phyloP scores from a whole-genome alignment of 2,888 invertebrate species.

The Empis livida region DNA sequence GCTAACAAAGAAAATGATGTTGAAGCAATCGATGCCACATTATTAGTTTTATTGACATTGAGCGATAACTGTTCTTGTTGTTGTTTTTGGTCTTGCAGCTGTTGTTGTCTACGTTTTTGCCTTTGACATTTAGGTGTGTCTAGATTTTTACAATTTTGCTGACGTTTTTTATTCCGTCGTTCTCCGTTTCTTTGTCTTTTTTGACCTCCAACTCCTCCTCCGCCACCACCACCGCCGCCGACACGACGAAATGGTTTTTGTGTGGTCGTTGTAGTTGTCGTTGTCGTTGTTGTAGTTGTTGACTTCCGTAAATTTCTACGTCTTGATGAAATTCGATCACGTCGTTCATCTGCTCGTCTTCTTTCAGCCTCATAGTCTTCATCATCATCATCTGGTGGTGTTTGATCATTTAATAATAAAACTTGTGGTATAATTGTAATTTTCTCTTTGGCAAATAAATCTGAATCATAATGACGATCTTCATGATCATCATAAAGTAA shows the following conservation, averaged over 20 bases:
- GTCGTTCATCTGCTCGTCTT: conserved; percentile 9
- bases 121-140: conserved; percentile 30
- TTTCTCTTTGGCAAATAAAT: conserved; percentile 18
- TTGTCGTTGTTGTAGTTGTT: conserved; percentile 12
- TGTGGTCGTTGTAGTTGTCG: conserved; percentile 15
- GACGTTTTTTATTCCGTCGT: conserved; percentile 20
- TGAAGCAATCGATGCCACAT: background rate
- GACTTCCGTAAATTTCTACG: conserved; percentile 13
- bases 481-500: conserved; percentile 19
- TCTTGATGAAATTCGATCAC: conserved; percentile 6
- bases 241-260: conserved; percentile 17
- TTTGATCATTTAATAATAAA: conserved; percentile 29
- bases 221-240: conserved; percentile 6
- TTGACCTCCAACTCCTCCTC: conserved; percentile 3
- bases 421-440: conserved; percentile 32
- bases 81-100: conserved; percentile 17
- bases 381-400: conserved; percentile 16
- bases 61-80: background rate
- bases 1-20: background rate
- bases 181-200: conserved; percentile 12
- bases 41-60: conserved; percentile 4
- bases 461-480: conserved; percentile 12
- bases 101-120: conserved; percentile 29
- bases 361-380: conserved; percentile 14
- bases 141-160: conserved; percentile 26